phyloP scores from a whole-genome alignment of 2,113 vertebrate species.

The Chaetops frenatus region DNA sequence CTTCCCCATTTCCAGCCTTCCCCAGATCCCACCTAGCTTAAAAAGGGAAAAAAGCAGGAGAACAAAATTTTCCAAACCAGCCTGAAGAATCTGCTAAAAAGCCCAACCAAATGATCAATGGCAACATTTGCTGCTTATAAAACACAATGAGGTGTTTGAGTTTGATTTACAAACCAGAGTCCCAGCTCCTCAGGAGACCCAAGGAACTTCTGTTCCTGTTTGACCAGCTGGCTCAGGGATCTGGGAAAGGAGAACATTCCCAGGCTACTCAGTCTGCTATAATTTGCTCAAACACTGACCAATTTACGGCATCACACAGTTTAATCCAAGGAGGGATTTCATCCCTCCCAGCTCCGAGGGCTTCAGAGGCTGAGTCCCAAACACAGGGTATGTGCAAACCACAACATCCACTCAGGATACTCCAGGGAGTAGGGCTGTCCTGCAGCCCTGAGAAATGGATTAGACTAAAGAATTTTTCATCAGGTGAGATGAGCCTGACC shows the following conservation, averaged over 20 bases:
- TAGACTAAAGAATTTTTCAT: accelerated
- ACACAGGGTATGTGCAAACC: background rate
- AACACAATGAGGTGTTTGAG: background rate
- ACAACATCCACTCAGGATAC: accelerated
- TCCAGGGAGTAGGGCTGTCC: accelerated
- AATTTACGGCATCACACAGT: accelerated
- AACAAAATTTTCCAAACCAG: background rate
- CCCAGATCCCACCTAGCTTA: background rate
- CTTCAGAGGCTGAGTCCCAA: background rate
- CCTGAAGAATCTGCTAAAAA: background rate
- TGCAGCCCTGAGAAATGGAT: background rate
- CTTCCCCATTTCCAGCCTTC: background rate
- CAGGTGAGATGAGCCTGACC: background rate
- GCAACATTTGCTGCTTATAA: background rate
- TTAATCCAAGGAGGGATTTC: accelerated
- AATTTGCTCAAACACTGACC: background rate
- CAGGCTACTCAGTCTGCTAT: accelerated
- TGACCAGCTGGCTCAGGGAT: accelerated
- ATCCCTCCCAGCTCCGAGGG: background rate
- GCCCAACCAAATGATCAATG: background rate
- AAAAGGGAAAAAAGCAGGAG: background rate
- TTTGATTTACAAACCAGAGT: background rate
- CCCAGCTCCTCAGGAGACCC: background rate
- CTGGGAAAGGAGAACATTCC: background rate
- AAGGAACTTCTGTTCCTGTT: background rate